Evolutionary conservation across 2,113 vertebrate genomes (phyloP), one percentile per base, ranked within the genome.

Genomic region (Ammodytes dubius): DNA sequence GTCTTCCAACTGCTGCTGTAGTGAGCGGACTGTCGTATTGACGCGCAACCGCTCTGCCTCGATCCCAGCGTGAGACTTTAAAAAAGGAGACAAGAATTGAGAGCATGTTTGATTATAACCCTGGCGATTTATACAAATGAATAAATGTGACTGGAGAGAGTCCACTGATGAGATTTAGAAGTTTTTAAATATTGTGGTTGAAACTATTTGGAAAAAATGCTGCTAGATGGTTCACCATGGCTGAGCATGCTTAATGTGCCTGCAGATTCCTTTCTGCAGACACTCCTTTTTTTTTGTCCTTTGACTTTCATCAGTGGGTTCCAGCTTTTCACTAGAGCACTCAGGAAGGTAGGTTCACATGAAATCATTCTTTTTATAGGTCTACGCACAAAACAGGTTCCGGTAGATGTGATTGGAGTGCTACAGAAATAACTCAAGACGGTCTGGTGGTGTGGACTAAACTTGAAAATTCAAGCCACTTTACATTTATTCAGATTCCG

Each of bases 1-100:
- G 84, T 98, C 97, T 58, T 97, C 96, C 81, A 99, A 85, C 93
- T 99, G 97, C 81, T 93, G 94, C 92, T 98, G 97, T 7, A 99
- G 92, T 15, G 93, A 94, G 37, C 96, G 95, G 45, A 99, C 92
- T 0, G 96, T 90, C 0, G 94, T 13, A 39, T 95, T 96, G 40
- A 99, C 96, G 35, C 96, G 97, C 90, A 96, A 93, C 27, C 93
- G 95, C 91, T 99, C 97, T 0, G 96, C 91, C 87, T 99, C 98
- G 56, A 99, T 91, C 0, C 72, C 95, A 12, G 92, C 95, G 6
- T 97, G 97, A 39, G 97, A 97, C 97, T 27, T 27, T 97, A 65
- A 42, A 70, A 52, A 0, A 39, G 14, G 17, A 63, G 27, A 75
- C 4, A 43, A 57, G 7, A 61, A 39, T 0, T 43, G 1, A 64